phyloP scores from a whole-genome alignment of 2,113 vertebrate species.

The Spea bombifrons region DNA sequence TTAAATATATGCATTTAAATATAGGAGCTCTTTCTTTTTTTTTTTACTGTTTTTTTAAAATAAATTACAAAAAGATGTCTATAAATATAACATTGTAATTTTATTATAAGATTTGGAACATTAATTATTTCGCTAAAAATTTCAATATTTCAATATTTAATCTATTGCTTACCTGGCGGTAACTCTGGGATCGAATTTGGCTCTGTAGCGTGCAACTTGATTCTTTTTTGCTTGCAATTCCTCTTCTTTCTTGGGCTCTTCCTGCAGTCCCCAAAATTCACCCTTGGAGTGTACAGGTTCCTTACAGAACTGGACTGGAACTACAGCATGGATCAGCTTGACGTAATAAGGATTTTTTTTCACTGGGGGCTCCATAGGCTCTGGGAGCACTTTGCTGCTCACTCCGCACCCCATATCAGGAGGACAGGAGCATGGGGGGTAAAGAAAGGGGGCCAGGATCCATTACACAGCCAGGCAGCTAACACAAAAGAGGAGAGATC shows the following conservation, averaged over 20 bases:
- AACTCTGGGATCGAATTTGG: slow-evolving; percentile 94
- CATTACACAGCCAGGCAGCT: slow-evolving; percentile 21
- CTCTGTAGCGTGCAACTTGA: slow-evolving; percentile 92
- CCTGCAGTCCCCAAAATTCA: slow-evolving; percentile 79
- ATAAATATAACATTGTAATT: no score
- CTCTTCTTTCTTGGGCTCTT: slow-evolving; percentile 87
- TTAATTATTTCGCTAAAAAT: no score
- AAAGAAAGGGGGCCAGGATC: slow-evolving; percentile 11
- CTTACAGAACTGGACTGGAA: slow-evolving; percentile 34
- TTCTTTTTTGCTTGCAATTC: slow-evolving; percentile 73
- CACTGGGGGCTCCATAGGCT: slow-evolving; percentile 71
- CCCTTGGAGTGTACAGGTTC: slow-evolving; percentile 69
- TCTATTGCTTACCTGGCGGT: slow-evolving; percentile 72
- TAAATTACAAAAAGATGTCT: no score
- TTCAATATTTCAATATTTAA: background rate
- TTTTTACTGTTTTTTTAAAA: no score
- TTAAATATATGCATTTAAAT: no score
- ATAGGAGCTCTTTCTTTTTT: no score
- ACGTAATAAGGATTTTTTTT: slow-evolving; percentile 91
- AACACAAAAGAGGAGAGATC: slow-evolving; percentile 20
- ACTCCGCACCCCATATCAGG: slow-evolving; percentile 92
- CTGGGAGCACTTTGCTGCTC: slow-evolving; percentile 93
- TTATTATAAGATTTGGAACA: no score
- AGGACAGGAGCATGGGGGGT: slow-evolving; percentile 10
- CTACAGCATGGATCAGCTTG: slow-evolving; percentile 69